Conservation (phyloP, 2,113 vertebrate species). For the Peromyscus maniculatus region DNA sequence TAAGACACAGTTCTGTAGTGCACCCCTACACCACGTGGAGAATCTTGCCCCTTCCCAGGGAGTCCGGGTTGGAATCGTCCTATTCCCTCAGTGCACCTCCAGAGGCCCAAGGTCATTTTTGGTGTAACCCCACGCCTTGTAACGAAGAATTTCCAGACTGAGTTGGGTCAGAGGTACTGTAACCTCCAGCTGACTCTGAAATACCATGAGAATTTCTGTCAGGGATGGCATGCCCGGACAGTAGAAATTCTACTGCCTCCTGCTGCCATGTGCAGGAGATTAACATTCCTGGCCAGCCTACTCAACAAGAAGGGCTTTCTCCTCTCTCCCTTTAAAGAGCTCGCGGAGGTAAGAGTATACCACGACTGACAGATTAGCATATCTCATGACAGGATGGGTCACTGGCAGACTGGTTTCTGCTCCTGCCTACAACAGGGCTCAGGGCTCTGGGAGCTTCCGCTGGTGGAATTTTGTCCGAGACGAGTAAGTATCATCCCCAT, state of each 20-base stretch:
- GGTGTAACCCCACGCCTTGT: not conserved
- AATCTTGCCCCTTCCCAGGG: not conserved
- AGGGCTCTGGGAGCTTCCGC: not conserved
- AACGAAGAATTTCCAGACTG: slow-evolving; percentile 8
- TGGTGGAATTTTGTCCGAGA: not conserved
- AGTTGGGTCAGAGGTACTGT: not conserved
- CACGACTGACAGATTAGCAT: not conserved
- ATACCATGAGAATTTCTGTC: not conserved
- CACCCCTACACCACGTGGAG: not conserved
- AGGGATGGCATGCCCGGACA: not conserved
- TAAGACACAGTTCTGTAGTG: not conserved
- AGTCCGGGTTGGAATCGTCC: not conserved
- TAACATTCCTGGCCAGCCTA: slow-evolving; percentile 73
- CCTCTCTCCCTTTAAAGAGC: slow-evolving; percentile 41
- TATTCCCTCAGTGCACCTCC: not conserved
- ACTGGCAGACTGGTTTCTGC: not conserved
- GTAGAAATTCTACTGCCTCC: slow-evolving; percentile 40
- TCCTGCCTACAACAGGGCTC: not conserved
- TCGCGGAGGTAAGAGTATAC: slow-evolving; percentile 51
- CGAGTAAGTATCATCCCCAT: not conserved
- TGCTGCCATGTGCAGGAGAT: slow-evolving; percentile 65
- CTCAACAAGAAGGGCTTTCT: slow-evolving; percentile 72
- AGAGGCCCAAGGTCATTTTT: not conserved
- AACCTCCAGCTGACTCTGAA: slow-evolving; percentile 19
- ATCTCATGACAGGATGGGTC: slow-evolving; percentile 22